A percentile compares a stretch with the other conserved stretches of the same genome.
Conservation (phyloP, 2,797 vertebrate species). For the Peromyscus melanophrys region DNA sequence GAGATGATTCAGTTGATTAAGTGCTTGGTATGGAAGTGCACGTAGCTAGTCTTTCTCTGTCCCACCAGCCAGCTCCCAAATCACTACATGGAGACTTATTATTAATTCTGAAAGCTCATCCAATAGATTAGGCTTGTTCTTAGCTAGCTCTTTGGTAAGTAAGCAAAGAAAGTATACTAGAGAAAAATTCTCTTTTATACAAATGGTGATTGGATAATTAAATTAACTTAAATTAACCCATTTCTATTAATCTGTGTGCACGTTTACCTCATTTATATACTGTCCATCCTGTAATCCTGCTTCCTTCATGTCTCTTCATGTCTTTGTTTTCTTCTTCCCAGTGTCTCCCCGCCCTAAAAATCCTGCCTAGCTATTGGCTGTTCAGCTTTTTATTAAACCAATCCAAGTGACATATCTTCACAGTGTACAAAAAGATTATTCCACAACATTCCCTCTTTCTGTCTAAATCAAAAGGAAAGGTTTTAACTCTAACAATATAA, state of each 20-base stretch:
- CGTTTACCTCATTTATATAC: not conserved
- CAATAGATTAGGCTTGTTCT: not conserved
- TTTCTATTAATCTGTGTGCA: not conserved
- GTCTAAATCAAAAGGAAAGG: not conserved
- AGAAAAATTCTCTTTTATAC: not conserved
- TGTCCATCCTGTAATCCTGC: not conserved
- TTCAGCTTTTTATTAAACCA: not conserved
- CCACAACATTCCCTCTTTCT: not conserved
- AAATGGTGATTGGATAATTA: not conserved
- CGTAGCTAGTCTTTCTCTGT: not conserved
- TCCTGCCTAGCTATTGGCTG: not conserved
- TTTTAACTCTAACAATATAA: not conserved
- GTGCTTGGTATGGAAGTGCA: not conserved
- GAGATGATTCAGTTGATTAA: not conserved
- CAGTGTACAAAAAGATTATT: not conserved
- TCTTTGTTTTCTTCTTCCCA: too few species aligned
- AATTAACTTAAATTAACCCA: not conserved
- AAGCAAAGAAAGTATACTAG: not conserved
- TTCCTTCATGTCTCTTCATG: not conserved
- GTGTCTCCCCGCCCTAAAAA: too few species aligned
- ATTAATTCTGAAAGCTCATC: not conserved
- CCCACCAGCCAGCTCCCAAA: not conserved
- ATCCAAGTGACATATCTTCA: not conserved
- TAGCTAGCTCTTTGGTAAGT: not conserved
- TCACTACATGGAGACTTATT: not conserved